A percentile compares a stretch with the other conserved stretches of the same genome.
These are phyloP conservation scores for Pogonus chalceus DNA, from an alignment of 1,140 invertebrate genomes.

Conservation along the genomic window DNA sequence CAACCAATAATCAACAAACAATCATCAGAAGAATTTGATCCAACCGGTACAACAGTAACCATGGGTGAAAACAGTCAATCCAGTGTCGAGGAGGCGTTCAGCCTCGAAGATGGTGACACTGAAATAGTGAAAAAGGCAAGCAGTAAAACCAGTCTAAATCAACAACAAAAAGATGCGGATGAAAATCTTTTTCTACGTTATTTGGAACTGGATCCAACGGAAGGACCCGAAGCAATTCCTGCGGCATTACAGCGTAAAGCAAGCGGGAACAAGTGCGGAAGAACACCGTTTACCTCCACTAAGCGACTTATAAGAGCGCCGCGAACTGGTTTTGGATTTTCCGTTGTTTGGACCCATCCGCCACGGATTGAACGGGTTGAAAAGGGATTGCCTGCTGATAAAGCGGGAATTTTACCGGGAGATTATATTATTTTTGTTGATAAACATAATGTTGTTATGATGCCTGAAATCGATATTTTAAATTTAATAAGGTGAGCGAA, in stretches of 20 bases:
- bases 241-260: conserved; percentile 39
- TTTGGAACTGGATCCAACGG: conserved; percentile 63
- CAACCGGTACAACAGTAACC: conserved; percentile 14
- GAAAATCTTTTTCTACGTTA: conserved; percentile 66
- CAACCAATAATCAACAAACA: conserved; percentile 8
- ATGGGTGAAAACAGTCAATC: conserved; percentile 20
- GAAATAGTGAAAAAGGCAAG: conserved; percentile 22
- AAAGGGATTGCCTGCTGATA: conserved; percentile 65
- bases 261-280: conserved; percentile 44
- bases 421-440: conserved; percentile 83
- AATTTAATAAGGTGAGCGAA: conserved; percentile 63
- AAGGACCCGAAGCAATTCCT: conserved; percentile 43
- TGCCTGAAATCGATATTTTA: conserved; percentile 66
- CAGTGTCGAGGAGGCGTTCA: conserved; percentile 33
- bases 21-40: conserved; percentile 14
- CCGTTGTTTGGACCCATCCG: conserved; percentile 84
- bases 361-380: conserved; percentile 81
- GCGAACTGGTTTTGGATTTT: conserved; percentile 68
- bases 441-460: conserved; percentile 73
- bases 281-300: conserved; percentile 73
- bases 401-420: conserved; percentile 65
- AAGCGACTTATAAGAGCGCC: conserved; percentile 49
- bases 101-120: conserved; percentile 27
- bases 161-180: conserved; percentile 55
- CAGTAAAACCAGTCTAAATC: conserved; percentile 31